Evolutionary conservation across 2,113 vertebrate genomes (phyloP).

Genomic region (Sceloporus tristichus): DNA sequence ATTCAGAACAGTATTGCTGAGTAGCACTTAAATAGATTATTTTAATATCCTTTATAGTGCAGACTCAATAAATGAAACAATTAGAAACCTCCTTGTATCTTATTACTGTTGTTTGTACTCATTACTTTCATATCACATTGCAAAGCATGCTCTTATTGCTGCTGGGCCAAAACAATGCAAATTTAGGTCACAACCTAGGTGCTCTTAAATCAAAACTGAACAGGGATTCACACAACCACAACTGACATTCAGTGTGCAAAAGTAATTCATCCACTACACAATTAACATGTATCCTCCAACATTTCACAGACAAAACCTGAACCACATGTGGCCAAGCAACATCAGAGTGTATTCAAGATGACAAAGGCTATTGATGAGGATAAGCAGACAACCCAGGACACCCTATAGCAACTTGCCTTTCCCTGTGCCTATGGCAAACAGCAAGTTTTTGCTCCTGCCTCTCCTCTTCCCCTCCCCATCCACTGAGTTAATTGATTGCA

Average conservation of each 20-base stretch:
- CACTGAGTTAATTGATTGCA: too few relatives aligned
- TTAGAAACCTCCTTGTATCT: constrained; percentile 6
- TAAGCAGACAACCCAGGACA: too few relatives aligned
- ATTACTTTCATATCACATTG: not conserved
- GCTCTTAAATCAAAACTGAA: not conserved
- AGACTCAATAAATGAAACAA: constrained; percentile 10
- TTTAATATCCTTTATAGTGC: not conserved
- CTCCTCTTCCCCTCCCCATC: too few relatives aligned
- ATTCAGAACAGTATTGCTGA: constrained; percentile 21
- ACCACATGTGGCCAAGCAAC: too few relatives aligned
- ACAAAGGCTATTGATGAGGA: too few relatives aligned
- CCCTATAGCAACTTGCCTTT: too few relatives aligned
- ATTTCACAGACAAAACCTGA: too few relatives aligned
- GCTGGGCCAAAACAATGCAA: not conserved
- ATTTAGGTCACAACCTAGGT: not conserved
- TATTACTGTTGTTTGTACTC: not conserved
- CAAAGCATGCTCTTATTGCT: not conserved
- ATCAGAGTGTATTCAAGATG: too few relatives aligned
- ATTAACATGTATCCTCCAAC: not conserved
- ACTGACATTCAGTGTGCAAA: not conserved
- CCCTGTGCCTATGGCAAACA: too few relatives aligned
- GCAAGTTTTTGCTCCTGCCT: too few relatives aligned
- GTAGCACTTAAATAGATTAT: constrained; percentile 4
- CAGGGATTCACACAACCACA: not conserved
- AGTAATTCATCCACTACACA: not conserved